Conservation (phyloP, 2,113 vertebrate genomes). For the Formicarius rufipectus region DNA sequence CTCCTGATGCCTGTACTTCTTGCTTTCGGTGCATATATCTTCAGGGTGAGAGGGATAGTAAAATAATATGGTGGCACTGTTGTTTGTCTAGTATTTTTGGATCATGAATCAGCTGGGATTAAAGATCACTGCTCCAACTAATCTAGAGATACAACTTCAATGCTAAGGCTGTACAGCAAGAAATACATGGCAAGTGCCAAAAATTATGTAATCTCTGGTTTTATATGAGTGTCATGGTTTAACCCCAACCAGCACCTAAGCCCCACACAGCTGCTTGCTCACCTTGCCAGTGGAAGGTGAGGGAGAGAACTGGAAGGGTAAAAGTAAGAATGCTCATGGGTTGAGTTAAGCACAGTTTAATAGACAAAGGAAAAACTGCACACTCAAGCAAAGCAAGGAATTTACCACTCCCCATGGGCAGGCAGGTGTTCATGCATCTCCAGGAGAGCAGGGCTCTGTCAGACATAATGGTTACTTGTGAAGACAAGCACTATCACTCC, state of each 20-base stretch:
- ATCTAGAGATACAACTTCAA: neutral
- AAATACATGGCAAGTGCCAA: neutral
- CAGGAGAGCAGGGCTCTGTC: neutral
- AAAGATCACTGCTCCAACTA: neutral
- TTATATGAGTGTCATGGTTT: neutral
- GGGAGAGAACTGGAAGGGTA: neutral
- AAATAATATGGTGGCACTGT: neutral
- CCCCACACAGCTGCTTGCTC: neutral
- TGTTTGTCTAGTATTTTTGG: neutral
- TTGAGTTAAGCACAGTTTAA: neutral
- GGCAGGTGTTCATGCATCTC: neutral
- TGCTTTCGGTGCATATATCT: neutral
- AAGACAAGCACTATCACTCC: neutral
- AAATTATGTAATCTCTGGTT: neutral
- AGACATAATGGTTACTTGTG: neutral
- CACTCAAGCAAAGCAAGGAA: neutral
- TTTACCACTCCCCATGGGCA: neutral
- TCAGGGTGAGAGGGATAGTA: neutral
- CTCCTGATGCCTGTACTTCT: neutral
- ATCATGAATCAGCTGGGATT: neutral
- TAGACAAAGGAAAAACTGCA: neutral
- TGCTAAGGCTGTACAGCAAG: neutral
- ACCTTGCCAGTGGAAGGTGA: neutral
- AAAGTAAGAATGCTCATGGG: neutral
- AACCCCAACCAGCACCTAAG: neutral